Evolutionary conservation across 2,888 invertebrate genomes (phyloP).

Genomic region (Portevinia maculata): DNA sequence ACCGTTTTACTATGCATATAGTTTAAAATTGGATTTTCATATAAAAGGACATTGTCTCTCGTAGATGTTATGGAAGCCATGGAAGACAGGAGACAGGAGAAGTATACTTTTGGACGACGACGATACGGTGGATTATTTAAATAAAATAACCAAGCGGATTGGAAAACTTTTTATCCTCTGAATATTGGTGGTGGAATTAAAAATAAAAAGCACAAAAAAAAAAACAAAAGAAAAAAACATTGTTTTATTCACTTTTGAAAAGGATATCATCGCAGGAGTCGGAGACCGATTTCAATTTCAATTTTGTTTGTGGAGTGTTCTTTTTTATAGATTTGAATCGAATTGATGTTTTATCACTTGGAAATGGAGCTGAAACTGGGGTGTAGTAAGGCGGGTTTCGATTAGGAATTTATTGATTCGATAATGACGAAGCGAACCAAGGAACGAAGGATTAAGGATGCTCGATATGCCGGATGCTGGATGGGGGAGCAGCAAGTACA

Average conservation of each 20-base stretch:
- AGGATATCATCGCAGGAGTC: slow-evolving; percentile 14
- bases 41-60: slow-evolving; percentile 63
- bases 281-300: slow-evolving; percentile 17
- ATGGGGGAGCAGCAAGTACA: no score
- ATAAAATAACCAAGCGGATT: slow-evolving; percentile 60
- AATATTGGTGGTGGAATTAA: slow-evolving; percentile 12
- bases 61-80: slow-evolving; percentile 24
- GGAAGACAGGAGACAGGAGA: neutral
- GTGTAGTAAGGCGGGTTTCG: slow-evolving; percentile 1
- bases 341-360: slow-evolving; percentile 8
- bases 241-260: slow-evolving; percentile 37
- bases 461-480: no score
- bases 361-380: neutral
- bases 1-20: slow-evolving; percentile 57
- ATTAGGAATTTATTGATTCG: slow-evolving; percentile 20
- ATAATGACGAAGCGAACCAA: neutral
- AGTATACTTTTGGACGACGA: neutral
- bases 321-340: slow-evolving; percentile 11
- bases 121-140: slow-evolving; percentile 31
- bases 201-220: no score
- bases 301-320: slow-evolving; percentile 7
- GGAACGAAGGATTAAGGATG: no score
- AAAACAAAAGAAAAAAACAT: neutral
- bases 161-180: slow-evolving; percentile 53
- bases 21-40: slow-evolving; percentile 61